phyloP scores from a whole-genome alignment of 2,113 vertebrate genomes.

The Hypocryptadius cinnamomeus region DNA sequence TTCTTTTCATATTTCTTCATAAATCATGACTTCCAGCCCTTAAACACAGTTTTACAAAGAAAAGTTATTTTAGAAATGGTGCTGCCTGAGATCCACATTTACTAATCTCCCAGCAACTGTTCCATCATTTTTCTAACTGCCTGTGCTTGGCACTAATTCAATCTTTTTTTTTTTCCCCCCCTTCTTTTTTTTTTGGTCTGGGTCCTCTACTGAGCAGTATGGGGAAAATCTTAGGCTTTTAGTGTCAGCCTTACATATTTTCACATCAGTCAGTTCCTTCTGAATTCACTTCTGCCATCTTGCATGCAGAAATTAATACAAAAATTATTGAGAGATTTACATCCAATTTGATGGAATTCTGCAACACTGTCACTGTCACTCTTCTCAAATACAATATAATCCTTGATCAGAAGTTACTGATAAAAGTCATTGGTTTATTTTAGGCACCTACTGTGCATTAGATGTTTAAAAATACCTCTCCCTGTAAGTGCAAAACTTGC shows the following conservation, averaged over 20 bases:
- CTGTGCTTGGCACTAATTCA: neutral
- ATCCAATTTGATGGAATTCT: neutral
- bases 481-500: neutral
- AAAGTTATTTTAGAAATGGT: conserved; percentile 1
- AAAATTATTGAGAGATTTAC: neutral
- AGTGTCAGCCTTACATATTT: neutral
- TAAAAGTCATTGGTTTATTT: neutral
- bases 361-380: neutral
- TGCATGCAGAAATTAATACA: neutral
- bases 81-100: neutral
- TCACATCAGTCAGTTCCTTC: neutral
- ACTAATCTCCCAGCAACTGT: neutral
- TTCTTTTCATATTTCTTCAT: conserved; percentile 46
- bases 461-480: neutral
- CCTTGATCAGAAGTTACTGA: neutral
- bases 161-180: neutral
- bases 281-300: neutral
- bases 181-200: neutral
- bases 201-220: neutral
- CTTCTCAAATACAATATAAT: neutral
- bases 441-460: neutral
- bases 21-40: conserved; percentile 29
- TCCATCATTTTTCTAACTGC: neutral
- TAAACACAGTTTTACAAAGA: conserved; percentile 1
- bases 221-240: neutral